Evolutionary conservation across 1,140 invertebrate genomes (phyloP), one percentile per base, ranked within the genome.

Genomic region (Saxidomus purpurata): DNA sequence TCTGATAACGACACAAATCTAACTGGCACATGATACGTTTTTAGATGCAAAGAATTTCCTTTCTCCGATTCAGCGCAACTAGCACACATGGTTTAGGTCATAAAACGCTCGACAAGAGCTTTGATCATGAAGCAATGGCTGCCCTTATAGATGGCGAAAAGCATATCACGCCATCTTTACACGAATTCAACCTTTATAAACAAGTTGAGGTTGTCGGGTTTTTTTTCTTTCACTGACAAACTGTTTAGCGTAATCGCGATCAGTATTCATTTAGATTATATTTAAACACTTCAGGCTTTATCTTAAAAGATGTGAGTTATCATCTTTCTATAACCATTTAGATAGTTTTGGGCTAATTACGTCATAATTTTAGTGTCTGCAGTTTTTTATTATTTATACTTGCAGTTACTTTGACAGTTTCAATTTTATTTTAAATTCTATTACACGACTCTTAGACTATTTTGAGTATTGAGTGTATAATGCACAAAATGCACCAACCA

Each of bases 111-210:
- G n/a, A 1, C 2, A 19, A 6, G 31, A 17, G 31, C 76, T 79
- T 79, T 79, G 76, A 79, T 79, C 76, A 55, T 36, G 76, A 79
- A 22, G 76, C 76, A 52, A 13, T 79, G 43, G 28, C 25, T 79
- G 47, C 76, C 76, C 47, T 79, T 19, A 79, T 59, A 79, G 28
- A 36, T 79, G 76, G 47, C 49, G 47, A 55, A 38, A n/a, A 0
- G 47, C 76, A 52, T 79, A 79, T 79, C 76, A 79, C 76, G 76
- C 49, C 76, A 79, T 79, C 76, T 79, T 13, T 79, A 52, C 76
- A 55, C 47, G 31, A 79, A 79, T 34, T 2, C 34, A 55, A 47
- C 76, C 47, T 79, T 55, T 79, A 79, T 79, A 38, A 34, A 52
- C 43, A 79, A 55, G 8, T 59, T 34, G 47, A 52, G 76, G 25